Base-by-base conservation (phyloP, 2,888 invertebrate species). In the Phania funesta region DNA sequence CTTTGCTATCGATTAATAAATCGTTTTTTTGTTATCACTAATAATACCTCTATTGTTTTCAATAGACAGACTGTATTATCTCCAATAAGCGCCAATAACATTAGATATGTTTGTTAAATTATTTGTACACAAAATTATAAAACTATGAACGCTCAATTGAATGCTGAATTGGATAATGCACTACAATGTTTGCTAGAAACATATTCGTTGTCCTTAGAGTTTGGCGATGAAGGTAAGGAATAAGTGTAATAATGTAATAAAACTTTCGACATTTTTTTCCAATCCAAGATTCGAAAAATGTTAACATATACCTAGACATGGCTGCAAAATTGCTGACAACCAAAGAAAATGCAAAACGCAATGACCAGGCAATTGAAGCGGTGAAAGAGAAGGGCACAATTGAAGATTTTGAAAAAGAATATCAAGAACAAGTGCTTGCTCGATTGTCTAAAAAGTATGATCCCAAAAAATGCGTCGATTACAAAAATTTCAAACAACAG, bases 81-180 rank as follows among this genome's bases (percentile, higher is more conserved):
- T n/a, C n/a, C n/a, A n/a, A n/a, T n/a, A n/a, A n/a, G n/a, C n/a
- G n/a, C n/a, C n/a, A n/a, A n/a, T n/a, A n/a, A n/a, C n/a, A n/a
- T n/a, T n/a, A n/a, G n/a, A n/a, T n/a, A n/a, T n/a, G n/a, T n/a
- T n/a, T n/a, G n/a, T n/a, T n/a, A n/a, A n/a, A 9, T 29, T 4
- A 6, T 32, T n/a, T 24, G 18, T 18, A 3, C 18, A 41, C 26
- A 20, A 64, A 11, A 52, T 5, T 29, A 4, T 6, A 54, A 65
- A 71, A 38, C 1, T 24, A 83, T 84, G 78, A 77, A 83, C 29
- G 78, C 75, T 3, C 67, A 85, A 71, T 54, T 88, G 5, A 83
- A 82, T 32, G 67, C 90, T 86, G 91, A 90, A 90, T 88, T 90
- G 75, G 87, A 87, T 75, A 85, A 87, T 68, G 85, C 87, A 2